Evolutionary conservation across 2,888 invertebrate genomes (phyloP).

Genomic region (Tenthredo amoena): DNA sequence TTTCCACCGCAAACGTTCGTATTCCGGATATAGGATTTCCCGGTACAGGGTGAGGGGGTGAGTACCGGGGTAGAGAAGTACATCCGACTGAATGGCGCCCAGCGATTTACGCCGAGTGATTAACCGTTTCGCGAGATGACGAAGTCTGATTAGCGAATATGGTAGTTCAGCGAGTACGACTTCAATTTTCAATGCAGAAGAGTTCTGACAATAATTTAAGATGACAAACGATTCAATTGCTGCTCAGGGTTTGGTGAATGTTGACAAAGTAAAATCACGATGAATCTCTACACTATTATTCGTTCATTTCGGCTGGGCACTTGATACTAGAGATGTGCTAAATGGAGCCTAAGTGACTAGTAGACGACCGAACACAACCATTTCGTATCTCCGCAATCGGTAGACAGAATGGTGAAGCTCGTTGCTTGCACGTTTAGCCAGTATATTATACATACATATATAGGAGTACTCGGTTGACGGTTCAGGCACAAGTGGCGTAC

Average conservation of each 20-base stretch:
- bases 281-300: not conserved
- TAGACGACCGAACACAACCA: slow-evolving; percentile 12
- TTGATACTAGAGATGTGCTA: not conserved
- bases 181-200: not conserved
- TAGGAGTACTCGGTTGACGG: slow-evolving; percentile 18
- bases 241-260: not conserved
- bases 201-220: not conserved
- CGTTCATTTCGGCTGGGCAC: not conserved
- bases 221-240: not conserved
- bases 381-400: slow-evolving; percentile 25
- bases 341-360: not conserved
- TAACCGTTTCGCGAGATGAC: slow-evolving; percentile 48
- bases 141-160: slow-evolving; percentile 10
- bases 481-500: slow-evolving; percentile 37
- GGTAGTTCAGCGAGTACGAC: not conserved
- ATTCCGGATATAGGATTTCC: slow-evolving; percentile 42
- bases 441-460: slow-evolving; percentile 31
- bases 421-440: slow-evolving; percentile 17
- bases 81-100: slow-evolving; percentile 15
- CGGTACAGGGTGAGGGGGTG: slow-evolving; percentile 3
- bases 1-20: slow-evolving; percentile 25
- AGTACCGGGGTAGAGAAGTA: not conserved
- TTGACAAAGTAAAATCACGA: not conserved
- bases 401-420: not conserved
- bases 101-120: slow-evolving; percentile 38